Evolutionary conservation across 2,113 vertebrate genomes (phyloP).

Genomic region (Petrocephalus microphthalmus): DNA sequence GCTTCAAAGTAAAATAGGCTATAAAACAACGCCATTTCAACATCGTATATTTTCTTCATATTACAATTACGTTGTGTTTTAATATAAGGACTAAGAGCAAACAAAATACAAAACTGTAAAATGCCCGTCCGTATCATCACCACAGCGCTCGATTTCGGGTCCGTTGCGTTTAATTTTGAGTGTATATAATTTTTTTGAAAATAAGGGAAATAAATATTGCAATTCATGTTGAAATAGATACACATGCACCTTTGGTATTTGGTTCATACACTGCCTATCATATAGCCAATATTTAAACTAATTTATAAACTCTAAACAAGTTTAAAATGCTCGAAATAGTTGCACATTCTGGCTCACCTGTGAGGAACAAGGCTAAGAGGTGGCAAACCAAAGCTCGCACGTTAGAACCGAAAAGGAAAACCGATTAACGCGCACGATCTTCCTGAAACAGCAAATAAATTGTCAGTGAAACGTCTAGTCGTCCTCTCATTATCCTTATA

Average conservation of each 20-base stretch:
- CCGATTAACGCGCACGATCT: background rate
- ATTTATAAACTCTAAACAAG: background rate
- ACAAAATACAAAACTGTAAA: background rate
- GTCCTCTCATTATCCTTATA: background rate
- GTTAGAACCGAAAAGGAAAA: background rate
- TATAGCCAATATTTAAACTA: background rate
- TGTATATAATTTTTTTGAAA: background rate
- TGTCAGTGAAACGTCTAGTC: background rate
- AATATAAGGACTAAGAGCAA: background rate
- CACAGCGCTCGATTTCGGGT: background rate
- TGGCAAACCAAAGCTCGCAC: background rate
- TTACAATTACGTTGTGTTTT: background rate
- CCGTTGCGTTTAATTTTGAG: background rate
- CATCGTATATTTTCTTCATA: background rate
- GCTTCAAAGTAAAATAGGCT: background rate
- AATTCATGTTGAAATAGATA: background rate
- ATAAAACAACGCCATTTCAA: background rate
- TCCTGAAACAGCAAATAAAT: background rate
- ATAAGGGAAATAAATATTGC: background rate
- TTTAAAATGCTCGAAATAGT: background rate
- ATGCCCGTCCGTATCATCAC: background rate
- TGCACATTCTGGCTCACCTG: background rate
- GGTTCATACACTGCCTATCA: background rate
- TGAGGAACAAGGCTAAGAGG: background rate
- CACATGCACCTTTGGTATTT: background rate